Percentiles rank a stretch among this genome's conserved stretches.
Conservation (phyloP, 2,888 invertebrate species). For the Tachina lurida region DNA sequence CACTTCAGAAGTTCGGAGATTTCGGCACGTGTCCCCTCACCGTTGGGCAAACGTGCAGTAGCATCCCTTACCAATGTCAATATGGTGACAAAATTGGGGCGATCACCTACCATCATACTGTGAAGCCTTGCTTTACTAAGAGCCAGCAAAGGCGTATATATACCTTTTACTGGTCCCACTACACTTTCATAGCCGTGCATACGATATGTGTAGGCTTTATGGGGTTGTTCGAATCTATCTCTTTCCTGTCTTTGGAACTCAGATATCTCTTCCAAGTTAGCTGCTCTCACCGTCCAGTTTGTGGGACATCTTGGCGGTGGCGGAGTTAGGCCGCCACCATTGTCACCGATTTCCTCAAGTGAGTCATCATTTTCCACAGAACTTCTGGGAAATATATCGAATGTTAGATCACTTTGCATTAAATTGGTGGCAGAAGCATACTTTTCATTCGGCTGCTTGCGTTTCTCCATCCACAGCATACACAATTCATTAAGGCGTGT, state of each 20-base stretch:
- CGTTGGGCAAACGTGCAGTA: constrained; percentile 95
- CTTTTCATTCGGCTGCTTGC: constrained; percentile 82
- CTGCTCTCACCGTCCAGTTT: constrained; percentile 91
- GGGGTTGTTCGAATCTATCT: constrained; percentile 92
- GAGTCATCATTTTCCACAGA: constrained; percentile 78
- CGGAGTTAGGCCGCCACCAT: constrained; percentile 71
- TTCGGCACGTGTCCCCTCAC: constrained; percentile 94
- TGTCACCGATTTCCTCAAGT: constrained; percentile 43
- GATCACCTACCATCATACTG: constrained; percentile 89
- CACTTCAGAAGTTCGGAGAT: constrained; percentile 94
- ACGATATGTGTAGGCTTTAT: constrained; percentile 94
- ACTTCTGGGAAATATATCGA: constrained; percentile 80
- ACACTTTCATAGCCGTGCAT: constrained; percentile 94
- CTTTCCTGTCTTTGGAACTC: constrained; percentile 92
- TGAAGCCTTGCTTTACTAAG: constrained; percentile 90
- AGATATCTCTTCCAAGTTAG: constrained; percentile 89
- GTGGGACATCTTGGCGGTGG: constrained; percentile 88
- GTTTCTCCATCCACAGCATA: constrained; percentile 90
- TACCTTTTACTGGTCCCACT: constrained; percentile 92
- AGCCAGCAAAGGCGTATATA: constrained; percentile 87
- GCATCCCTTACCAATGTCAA: constrained; percentile 96
- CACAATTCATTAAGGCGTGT: constrained; percentile 89
- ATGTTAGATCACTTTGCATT: constrained; percentile 55
- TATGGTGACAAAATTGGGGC: constrained; percentile 96
- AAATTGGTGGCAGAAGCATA: neutral